Evolutionary conservation across 2,888 invertebrate genomes (phyloP), one percentile per base, ranked within the genome.

Genomic region (Sarcophaga subvicina): DNA sequence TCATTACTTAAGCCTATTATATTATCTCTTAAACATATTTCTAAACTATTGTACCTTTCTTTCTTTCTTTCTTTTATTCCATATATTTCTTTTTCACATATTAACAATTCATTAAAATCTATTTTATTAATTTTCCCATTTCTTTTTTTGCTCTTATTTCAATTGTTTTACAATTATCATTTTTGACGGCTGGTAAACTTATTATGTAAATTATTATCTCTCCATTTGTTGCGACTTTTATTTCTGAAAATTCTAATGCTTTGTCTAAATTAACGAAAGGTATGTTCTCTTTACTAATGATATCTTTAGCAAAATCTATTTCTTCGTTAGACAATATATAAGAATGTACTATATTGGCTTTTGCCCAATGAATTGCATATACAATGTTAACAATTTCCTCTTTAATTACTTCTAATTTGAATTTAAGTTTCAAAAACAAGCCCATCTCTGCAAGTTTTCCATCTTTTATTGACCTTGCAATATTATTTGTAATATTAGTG

Each of bases 241-340:
- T 71, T 63, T 89, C 84, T 14, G 83, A 76, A 78, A 89, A 89
- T 80, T 89, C 88, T 54, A 89, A 71, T 25, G 88, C 86, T 70
- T 89, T 88, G 69, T 89, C 88, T 72, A 83, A 47, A 59, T 88
- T 88, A 17, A 84, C 62, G 72, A 75, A 88, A 3, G 82, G 85
- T 47, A 89, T 84, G 71, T 87, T 85, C 62, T 84, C 85, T 27
- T 78, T 70, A 20, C 87, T 83, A 37, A 89, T 49, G 45, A 86
- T 80, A 45, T 82, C 49, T 76, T 83, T 84, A 0, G 71, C 75
- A n/a, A 88, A 72, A 47, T 82, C 76, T 75, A 89, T 83, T 83
- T 89, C 88, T 3, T 71, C 80, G 45, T 84, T 85, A 6, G 86
- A 82, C n/a, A 89, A 82, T 45, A 88, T 84, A 25, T 83, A 85